Evolutionary conservation across 2,888 invertebrate species (phyloP).

Genomic region (Stenichneumon culpator): DNA sequence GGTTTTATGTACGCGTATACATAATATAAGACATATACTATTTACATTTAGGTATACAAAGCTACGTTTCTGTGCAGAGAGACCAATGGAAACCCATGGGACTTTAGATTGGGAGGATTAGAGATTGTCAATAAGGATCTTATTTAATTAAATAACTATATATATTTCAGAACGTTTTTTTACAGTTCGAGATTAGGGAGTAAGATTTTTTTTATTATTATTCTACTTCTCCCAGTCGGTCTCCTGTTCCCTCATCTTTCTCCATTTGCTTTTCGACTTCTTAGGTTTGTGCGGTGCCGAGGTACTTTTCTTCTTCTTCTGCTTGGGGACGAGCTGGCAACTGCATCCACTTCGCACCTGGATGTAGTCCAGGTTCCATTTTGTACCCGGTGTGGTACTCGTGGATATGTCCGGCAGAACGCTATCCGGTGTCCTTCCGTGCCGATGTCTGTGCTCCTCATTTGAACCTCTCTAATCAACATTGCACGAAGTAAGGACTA

Average conservation of each 20-base stretch:
- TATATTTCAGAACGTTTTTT: slow-evolving; percentile 13
- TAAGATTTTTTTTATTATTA: slow-evolving; percentile 23
- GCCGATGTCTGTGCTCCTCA: slow-evolving; percentile 82
- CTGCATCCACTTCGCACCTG: slow-evolving; percentile 93
- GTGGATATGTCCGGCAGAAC: slow-evolving; percentile 61
- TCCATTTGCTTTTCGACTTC: slow-evolving; percentile 77
- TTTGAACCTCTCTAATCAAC: slow-evolving; percentile 82
- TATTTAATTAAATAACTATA: slow-evolving; percentile 17
- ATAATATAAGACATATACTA: slow-evolving; percentile 9
- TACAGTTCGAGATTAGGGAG: slow-evolving; percentile 33
- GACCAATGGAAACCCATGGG: slow-evolving; percentile 11
- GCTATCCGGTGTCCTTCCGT: slow-evolving; percentile 73
- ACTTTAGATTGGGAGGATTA: background rate
- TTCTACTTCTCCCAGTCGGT: slow-evolving; percentile 48
- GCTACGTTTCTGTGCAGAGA: background rate
- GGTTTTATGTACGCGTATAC: background rate
- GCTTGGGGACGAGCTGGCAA: slow-evolving; percentile 90
- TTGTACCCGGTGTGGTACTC: slow-evolving; percentile 73
- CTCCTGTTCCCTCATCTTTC: slow-evolving; percentile 71
- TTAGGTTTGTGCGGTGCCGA: slow-evolving; percentile 75
- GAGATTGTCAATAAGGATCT: slow-evolving; percentile 7
- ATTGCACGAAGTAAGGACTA: background rate
- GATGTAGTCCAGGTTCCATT: slow-evolving; percentile 94
- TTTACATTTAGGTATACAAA: slow-evolving; percentile 6
- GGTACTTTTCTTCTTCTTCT: slow-evolving; percentile 85